Conservation (phyloP, 2,797 vertebrate genomes). For the Halcyon chelicuti region DNA sequence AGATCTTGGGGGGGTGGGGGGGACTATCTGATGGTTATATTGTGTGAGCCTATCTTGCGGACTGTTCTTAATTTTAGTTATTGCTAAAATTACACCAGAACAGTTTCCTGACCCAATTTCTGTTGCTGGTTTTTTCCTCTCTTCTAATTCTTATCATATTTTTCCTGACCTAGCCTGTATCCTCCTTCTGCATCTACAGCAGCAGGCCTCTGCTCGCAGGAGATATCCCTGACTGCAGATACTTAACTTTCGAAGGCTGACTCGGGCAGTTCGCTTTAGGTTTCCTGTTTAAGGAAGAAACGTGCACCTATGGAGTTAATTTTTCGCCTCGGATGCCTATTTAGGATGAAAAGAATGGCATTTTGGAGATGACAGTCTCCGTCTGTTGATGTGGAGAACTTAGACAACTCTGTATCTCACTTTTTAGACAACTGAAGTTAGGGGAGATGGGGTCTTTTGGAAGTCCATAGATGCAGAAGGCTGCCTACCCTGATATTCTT, state of each 20-base stretch:
- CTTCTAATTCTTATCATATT: slow-evolving; percentile 6
- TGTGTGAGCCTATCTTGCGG: neutral
- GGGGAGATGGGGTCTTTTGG: neutral
- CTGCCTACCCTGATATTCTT: neutral
- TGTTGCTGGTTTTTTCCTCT: neutral
- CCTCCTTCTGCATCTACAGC: neutral
- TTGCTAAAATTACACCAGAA: slow-evolving; percentile 39
- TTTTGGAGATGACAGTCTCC: neutral
- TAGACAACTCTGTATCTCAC: rapidly evolving
- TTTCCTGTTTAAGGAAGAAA: neutral
- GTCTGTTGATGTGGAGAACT: neutral
- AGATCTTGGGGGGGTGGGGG: neutral
- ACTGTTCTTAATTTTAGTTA: neutral
- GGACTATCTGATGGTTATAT: neutral
- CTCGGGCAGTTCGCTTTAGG: neutral
- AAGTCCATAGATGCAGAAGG: neutral
- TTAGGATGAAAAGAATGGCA: neutral
- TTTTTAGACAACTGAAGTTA: neutral
- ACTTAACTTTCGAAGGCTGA: neutral
- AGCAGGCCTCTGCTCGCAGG: slow-evolving; percentile 23
- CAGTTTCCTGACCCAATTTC: slow-evolving; percentile 30
- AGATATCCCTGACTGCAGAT: slow-evolving; percentile 18
- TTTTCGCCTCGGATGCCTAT: neutral
- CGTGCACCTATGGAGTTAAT: rapidly evolving
- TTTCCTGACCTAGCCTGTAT: neutral